phyloP scores from a whole-genome alignment of 2,113 vertebrate genomes.

The Rhinoderma darwinii region DNA sequence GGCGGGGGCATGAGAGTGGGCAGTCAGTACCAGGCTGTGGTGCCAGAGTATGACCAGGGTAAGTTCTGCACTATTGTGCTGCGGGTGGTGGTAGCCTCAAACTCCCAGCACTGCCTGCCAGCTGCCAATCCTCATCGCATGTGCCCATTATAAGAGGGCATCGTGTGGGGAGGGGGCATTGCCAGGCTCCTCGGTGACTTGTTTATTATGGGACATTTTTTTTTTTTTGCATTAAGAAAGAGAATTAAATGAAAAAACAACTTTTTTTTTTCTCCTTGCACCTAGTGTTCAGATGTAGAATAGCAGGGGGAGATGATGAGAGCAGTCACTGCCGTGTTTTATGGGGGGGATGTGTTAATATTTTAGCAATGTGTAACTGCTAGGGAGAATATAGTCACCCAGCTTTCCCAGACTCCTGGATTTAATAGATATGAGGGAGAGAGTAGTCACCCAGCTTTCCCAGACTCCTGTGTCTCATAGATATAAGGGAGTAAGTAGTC shows the following conservation, averaged over 20 bases:
- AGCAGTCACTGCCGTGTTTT: too few species aligned
- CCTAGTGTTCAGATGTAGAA: background rate
- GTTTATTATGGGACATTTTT: too few species aligned
- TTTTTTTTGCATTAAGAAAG: too few species aligned
- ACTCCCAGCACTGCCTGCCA: background rate
- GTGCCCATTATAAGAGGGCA: background rate
- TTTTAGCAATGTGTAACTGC: too few species aligned
- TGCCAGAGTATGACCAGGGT: slow-evolving; percentile 91
- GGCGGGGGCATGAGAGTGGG: slow-evolving; percentile 92
- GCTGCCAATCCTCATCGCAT: background rate
- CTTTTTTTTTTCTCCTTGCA: background rate
- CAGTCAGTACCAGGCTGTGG: slow-evolving; percentile 87
- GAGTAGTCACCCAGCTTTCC: too few species aligned
- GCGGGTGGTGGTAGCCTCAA: slow-evolving; percentile 41
- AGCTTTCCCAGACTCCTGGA: too few species aligned
- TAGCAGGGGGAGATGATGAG: background rate
- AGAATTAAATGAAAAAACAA: background rate
- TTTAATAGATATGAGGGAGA: too few species aligned
- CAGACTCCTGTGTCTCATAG: too few species aligned
- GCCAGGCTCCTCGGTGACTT: too few species aligned
- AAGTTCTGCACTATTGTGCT: slow-evolving; percentile 62
- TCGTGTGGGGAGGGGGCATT: background rate
- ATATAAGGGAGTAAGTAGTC: too few species aligned
- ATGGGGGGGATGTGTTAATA: too few species aligned
- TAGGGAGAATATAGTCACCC: too few species aligned